Evolutionary conservation across 2,888 invertebrate genomes (phyloP).

Genomic region (Anoncus sp.): DNA sequence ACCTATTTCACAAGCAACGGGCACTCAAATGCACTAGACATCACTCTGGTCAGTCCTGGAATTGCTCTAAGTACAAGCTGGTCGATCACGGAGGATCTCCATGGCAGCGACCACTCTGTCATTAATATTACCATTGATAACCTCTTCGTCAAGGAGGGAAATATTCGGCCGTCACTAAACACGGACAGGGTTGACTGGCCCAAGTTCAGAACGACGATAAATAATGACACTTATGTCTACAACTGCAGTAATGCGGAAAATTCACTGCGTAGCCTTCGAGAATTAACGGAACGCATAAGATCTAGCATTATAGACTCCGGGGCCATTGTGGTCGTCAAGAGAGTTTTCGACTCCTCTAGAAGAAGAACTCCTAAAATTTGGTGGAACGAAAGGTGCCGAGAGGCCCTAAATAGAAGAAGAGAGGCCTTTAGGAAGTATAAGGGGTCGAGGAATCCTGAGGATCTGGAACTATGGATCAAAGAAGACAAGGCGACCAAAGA

Average conservation of each 20-base stretch:
- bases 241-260: too few relatives aligned
- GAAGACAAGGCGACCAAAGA: not conserved
- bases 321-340: too few relatives aligned
- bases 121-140: too few relatives aligned
- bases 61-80: not conserved
- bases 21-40: not conserved
- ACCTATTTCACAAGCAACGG: too few relatives aligned
- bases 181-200: not conserved
- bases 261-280: too few relatives aligned
- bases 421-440: constrained; percentile 25
- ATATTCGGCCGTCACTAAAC: not conserved
- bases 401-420: constrained; percentile 9
- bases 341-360: too few relatives aligned
- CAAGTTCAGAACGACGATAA: too few relatives aligned
- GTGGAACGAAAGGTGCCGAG: constrained; percentile 16
- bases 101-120: not conserved
- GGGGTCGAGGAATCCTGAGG: not conserved
- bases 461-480: not conserved
- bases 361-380: too few relatives aligned
- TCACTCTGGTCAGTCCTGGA: not conserved
- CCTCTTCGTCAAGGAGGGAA: too few relatives aligned
- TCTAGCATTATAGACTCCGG: too few relatives aligned
- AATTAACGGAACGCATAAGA: too few relatives aligned
- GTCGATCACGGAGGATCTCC: not conserved
- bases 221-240: too few relatives aligned